Conservation (phyloP, 2,888 invertebrate species). For the Caenorhabditis sp. region DNA sequence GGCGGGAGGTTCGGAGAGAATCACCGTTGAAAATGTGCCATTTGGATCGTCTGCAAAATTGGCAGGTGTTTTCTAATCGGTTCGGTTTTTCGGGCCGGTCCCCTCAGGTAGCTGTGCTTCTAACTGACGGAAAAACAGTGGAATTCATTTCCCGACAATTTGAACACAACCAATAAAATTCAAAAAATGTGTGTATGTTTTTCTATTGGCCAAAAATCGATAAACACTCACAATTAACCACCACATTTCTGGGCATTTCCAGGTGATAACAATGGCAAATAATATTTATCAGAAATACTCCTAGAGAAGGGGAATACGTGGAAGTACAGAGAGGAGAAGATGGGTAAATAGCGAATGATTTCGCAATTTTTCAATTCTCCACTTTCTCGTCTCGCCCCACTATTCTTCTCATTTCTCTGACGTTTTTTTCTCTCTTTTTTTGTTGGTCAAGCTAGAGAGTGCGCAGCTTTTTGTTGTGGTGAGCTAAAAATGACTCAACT, state of each 20-base stretch:
- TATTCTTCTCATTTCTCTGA: neutral
- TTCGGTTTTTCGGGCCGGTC: neutral
- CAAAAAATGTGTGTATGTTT: neutral
- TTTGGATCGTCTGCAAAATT: neutral
- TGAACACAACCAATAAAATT: neutral
- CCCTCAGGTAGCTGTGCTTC: too few relatives aligned
- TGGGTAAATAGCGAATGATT: neutral
- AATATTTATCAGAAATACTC: neutral
- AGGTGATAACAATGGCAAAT: too few relatives aligned
- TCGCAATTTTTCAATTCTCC: neutral
- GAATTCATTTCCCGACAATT: neutral
- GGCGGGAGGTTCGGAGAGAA: slow-evolving; percentile 15
- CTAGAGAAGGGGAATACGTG: neutral
- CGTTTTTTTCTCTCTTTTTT: neutral
- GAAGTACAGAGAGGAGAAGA: neutral
- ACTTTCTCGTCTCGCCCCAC: neutral
- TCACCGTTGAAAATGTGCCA: slow-evolving; percentile 27
- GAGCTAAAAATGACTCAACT: neutral
- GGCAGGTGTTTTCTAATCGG: too few relatives aligned
- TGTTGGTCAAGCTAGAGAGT: neutral
- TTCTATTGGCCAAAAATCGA: neutral
- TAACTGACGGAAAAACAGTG: too few relatives aligned
- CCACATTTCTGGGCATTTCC: neutral
- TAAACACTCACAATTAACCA: neutral
- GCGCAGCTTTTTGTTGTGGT: neutral